Conservation (phyloP, 1,140 invertebrate genomes). For the Drosophila rhopaloa region DNA sequence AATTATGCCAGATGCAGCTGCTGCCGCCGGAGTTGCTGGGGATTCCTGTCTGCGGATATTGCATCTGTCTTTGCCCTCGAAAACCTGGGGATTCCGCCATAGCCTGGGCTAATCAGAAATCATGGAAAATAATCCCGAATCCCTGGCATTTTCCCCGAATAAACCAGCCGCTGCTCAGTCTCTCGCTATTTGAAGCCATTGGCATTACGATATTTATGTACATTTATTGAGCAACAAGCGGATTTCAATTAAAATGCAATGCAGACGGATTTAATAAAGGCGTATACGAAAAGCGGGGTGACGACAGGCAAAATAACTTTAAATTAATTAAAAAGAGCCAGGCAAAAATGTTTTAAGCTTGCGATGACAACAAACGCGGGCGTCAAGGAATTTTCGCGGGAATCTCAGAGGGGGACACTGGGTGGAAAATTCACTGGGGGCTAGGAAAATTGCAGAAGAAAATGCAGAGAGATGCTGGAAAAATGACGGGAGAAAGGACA, state of each 20-base stretch:
- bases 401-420: conserved; percentile 2
- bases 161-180: background rate
- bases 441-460: background rate
- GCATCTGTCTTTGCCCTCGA: conserved; percentile 7
- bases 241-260: conserved; percentile 76
- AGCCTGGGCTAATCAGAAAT: conserved; percentile 30
- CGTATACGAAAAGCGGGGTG: conserved; percentile 10
- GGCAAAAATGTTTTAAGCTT: conserved; percentile 76
- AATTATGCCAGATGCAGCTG: conserved; percentile 55
- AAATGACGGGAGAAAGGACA: conserved; percentile 22
- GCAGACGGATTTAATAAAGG: conserved; percentile 72
- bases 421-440: background rate
- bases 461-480: background rate
- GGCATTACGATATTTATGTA: conserved; percentile 64
- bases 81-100: conserved; percentile 1
- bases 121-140: conserved; percentile 5
- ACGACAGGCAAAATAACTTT: conserved; percentile 78
- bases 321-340: conserved; percentile 81
- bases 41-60: conserved; percentile 21
- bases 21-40: conserved; percentile 1
- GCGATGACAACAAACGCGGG: conserved; percentile 67
- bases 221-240: conserved; percentile 58
- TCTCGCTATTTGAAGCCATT: background rate
- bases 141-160: conserved; percentile 2
- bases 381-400: background rate